A percentile compares a stretch with the other conserved stretches of the same genome.
Evolutionary conservation across 2,113 vertebrate species (phyloP).

Genomic region (Nipponia nippon): DNA sequence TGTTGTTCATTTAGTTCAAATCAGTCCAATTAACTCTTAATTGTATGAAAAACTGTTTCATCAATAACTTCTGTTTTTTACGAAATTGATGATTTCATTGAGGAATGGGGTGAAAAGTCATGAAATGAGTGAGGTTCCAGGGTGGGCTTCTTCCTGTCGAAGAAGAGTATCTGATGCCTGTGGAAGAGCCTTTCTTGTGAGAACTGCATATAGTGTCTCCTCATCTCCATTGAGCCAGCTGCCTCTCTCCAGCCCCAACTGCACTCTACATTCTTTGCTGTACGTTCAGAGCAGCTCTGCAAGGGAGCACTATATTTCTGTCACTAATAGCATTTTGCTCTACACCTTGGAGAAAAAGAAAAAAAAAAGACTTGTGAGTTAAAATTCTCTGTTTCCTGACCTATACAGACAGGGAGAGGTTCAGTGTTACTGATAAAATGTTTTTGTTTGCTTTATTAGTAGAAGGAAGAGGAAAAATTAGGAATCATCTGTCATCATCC

Average conservation of each 20-base stretch:
- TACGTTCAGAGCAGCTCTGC: neutral
- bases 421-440: neutral
- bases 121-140: rapidly evolving
- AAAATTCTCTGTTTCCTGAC: neutral
- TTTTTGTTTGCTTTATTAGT: neutral
- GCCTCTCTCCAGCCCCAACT: neutral
- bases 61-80: neutral
- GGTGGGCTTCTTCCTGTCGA: neutral
- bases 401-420: neutral
- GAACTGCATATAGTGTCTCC: neutral
- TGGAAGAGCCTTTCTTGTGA: neutral
- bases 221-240: neutral
- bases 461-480: neutral
- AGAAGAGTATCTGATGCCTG: neutral
- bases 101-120: neutral
- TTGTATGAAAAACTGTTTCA: neutral
- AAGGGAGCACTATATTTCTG: neutral
- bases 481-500: neutral
- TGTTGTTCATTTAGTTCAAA: neutral
- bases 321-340: neutral
- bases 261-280: neutral
- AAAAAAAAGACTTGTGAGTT: neutral
- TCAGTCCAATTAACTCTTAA: neutral
- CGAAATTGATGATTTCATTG: neutral
- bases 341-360: neutral